These are phyloP conservation scores for Carposina sasakii DNA, from an alignment of 1,140 invertebrate species.

Conservation along the genomic window DNA sequence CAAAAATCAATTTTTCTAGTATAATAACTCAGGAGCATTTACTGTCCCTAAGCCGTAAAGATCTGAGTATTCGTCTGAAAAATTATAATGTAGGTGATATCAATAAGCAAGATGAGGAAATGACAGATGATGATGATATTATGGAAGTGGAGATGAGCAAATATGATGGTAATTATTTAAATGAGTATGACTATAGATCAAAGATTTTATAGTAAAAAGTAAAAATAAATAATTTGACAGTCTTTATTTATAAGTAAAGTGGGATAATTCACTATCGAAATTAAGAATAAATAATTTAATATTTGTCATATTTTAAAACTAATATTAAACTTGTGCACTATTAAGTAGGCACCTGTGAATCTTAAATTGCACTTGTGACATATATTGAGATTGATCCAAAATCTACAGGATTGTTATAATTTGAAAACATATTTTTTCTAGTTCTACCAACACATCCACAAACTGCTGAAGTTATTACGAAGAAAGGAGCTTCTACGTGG, in stretches of 20 bases:
- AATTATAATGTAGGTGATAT: slow-evolving; percentile 50
- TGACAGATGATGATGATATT: slow-evolving; percentile 54
- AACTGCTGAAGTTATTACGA: slow-evolving; percentile 48
- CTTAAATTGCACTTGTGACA: too few species aligned
- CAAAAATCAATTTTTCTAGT: slow-evolving; percentile 61
- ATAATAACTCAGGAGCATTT: slow-evolving; percentile 58
- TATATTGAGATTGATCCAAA: too few species aligned
- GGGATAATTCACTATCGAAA: too few species aligned
- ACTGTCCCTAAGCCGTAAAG: slow-evolving; percentile 50
- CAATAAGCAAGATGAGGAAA: slow-evolving; percentile 39
- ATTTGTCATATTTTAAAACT: too few species aligned
- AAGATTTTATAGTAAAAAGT: too few species aligned
- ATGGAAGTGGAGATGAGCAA: slow-evolving; percentile 54
- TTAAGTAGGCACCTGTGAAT: too few species aligned
- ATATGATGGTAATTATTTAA: slow-evolving; percentile 52
- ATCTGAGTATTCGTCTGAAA: slow-evolving; percentile 56
- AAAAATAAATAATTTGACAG: too few species aligned
- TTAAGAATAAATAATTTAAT: too few species aligned
- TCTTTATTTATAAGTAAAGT: too few species aligned
- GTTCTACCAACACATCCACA: slow-evolving; percentile 49
- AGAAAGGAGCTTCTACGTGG: slow-evolving; percentile 47
- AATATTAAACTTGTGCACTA: too few species aligned
- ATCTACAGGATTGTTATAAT: slow-evolving; percentile 30
- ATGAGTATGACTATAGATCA: too few species aligned
- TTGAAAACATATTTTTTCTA: slow-evolving; percentile 29